Conservation (phyloP, 2,797 vertebrate species). For the Oreonectes daqikongensis region DNA sequence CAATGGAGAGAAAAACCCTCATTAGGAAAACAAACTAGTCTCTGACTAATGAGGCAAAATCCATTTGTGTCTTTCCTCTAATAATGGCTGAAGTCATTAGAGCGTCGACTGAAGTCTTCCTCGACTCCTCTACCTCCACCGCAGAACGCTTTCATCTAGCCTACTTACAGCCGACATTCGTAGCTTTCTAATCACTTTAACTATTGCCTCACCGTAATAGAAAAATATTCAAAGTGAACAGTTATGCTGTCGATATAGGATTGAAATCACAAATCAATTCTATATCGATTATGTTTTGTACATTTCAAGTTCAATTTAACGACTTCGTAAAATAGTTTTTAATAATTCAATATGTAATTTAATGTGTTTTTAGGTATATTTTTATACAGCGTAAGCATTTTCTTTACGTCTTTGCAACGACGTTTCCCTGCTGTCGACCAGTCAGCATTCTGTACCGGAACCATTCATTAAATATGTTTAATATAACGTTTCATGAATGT, state of each 20-base stretch:
- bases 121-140: neutral
- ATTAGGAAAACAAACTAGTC: constrained; percentile 63
- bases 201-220: neutral
- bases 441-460: too few species aligned
- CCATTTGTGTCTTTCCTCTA: constrained; percentile 54
- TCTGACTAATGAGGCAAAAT: constrained; percentile 60
- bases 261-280: neutral
- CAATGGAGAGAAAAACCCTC: constrained; percentile 49
- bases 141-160: neutral
- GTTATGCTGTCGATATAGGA: neutral
- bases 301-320: too few species aligned
- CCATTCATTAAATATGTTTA: too few species aligned
- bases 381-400: too few species aligned
- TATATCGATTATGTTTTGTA: too few species aligned
- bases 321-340: too few species aligned
- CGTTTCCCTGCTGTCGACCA: too few species aligned
- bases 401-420: too few species aligned
- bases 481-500: too few species aligned
- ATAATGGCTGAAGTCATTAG: constrained; percentile 59
- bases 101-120: constrained; percentile 11
- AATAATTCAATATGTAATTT: too few species aligned
- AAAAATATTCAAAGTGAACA: neutral
- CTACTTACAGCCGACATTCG: neutral
- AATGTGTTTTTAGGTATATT: too few species aligned
- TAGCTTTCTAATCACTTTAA: neutral